Conservation (phyloP, 1,140 invertebrate genomes). For the Bombyx mandarina region DNA sequence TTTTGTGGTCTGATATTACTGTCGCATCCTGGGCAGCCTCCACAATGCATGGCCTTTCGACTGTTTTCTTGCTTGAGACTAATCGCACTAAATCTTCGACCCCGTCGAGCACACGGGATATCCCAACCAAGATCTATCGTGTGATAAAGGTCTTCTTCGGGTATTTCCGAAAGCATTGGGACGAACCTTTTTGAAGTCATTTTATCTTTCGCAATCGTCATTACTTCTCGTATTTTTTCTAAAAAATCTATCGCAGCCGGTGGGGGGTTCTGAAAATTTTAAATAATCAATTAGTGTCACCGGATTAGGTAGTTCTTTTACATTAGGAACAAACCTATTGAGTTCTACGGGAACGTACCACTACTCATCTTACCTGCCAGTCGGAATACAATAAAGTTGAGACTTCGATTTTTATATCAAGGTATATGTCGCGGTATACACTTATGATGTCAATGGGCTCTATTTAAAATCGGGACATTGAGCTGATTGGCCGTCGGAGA, state of each 20-base stretch:
- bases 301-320: too few species aligned
- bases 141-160: slow-evolving; percentile 79
- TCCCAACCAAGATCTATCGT: slow-evolving; percentile 63
- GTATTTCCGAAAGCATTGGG: slow-evolving; percentile 84
- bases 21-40: slow-evolving; percentile 78
- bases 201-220: slow-evolving; percentile 87
- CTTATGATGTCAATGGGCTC: too few species aligned
- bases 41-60: slow-evolving; percentile 66
- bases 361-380: too few species aligned
- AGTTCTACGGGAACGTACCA: too few species aligned
- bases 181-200: slow-evolving; percentile 87
- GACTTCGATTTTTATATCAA: too few species aligned
- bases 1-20: slow-evolving; percentile 47
- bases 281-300: too few species aligned
- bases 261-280: slow-evolving; percentile 79
- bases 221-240: slow-evolving; percentile 88
- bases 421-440: too few species aligned
- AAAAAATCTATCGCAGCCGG: slow-evolving; percentile 90
- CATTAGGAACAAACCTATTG: too few species aligned
- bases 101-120: slow-evolving; percentile 54
- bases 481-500: too few species aligned
- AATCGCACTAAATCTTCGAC: slow-evolving; percentile 57
- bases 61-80: slow-evolving; percentile 73
- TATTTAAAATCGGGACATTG: too few species aligned
- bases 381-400: too few species aligned